phyloP scores from a whole-genome alignment of 2,888 invertebrate species.

The Galeopsomyia nigrocyanea region DNA sequence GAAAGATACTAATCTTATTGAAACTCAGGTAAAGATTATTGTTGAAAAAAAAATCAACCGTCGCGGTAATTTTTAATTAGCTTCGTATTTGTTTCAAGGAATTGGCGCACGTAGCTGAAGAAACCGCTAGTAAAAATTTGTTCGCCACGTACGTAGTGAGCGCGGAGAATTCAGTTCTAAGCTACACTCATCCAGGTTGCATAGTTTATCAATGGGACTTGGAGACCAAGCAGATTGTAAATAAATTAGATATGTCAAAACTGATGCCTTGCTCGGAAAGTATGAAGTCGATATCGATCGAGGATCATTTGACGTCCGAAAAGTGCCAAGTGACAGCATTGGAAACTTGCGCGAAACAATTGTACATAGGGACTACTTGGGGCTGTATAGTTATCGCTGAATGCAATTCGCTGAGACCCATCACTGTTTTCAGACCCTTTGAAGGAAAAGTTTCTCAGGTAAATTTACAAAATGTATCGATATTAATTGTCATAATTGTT shows the following conservation, averaged over 20 bases:
- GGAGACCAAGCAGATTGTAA: constrained; percentile 76
- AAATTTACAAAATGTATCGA: not conserved
- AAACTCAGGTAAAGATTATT: constrained; percentile 67
- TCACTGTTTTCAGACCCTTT: constrained; percentile 93
- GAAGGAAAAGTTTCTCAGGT: constrained; percentile 80
- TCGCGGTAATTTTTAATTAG: not conserved
- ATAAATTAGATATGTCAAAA: constrained; percentile 91
- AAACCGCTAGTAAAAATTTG: constrained; percentile 74
- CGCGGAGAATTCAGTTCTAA: constrained; percentile 77
- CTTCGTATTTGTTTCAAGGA: constrained; percentile 65
- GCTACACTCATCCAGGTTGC: constrained; percentile 89
- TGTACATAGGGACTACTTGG: constrained; percentile 95
- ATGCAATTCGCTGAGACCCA: constrained; percentile 82
- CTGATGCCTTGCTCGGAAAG: constrained; percentile 93
- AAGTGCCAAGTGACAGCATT: constrained; percentile 78
- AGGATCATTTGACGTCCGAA: constrained; percentile 84
- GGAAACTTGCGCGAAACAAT: constrained; percentile 70
- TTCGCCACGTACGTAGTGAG: constrained; percentile 81
- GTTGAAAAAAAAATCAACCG: not conserved
- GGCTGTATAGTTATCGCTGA: constrained; percentile 95
- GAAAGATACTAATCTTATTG: constrained; percentile 69
- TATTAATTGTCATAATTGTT: too few species aligned
- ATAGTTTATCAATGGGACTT: constrained; percentile 91
- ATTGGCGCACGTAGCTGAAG: constrained; percentile 75
- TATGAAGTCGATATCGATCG: constrained; percentile 90